Base-by-base conservation (phyloP, 2,888 invertebrate genomes). In the Amblyjoppa proteus region DNA sequence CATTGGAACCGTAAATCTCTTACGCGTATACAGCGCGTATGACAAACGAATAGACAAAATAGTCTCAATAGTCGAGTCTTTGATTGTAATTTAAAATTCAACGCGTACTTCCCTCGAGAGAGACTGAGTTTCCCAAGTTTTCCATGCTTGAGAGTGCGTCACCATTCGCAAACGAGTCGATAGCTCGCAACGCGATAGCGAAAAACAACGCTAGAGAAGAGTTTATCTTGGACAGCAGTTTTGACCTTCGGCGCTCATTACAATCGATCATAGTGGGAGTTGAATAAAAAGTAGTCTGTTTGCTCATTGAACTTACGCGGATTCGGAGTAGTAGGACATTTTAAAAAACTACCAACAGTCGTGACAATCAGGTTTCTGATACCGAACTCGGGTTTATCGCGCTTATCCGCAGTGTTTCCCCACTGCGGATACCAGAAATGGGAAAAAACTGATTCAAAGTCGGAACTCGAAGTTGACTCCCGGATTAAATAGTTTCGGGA, bases 171-270 rank as follows among this genome's bases (percentile, higher is more conserved):
- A 53, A 51, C 13, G 64, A 64, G 25, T n/a, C 56, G 20, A 31
- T n/a, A 53, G 31, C 51, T 56, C 66, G 49, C 68, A 68, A 84
- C 80, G 64, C 38, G 31, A 38, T 56, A 13, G 28, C 56, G 20
- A 9, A 34, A 74, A 75, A 20, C 20, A 25, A 28, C 69, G 51
- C 3, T 28, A 66, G 79, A 66, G 38, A 64, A 49, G 5, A 75
- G 73, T 73, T 84, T 84, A 80, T 84, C 81, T 61, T 7, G 69
- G 45, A 56, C 41, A 45, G 71, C 31, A 75, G 69, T 58, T 66
- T 38, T 53, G 75, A 20, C 85, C 85, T 85, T 85, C 71, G 51
- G 70, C 70, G 75, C 45, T 13, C 20, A 45, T 75, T 75, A 16
- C 16, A 49, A 6, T 66, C 66, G 74, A 64, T 64, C 20, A 45